Conservation (phyloP, 2,888 invertebrate species). For the Stenichneumon culpator region DNA sequence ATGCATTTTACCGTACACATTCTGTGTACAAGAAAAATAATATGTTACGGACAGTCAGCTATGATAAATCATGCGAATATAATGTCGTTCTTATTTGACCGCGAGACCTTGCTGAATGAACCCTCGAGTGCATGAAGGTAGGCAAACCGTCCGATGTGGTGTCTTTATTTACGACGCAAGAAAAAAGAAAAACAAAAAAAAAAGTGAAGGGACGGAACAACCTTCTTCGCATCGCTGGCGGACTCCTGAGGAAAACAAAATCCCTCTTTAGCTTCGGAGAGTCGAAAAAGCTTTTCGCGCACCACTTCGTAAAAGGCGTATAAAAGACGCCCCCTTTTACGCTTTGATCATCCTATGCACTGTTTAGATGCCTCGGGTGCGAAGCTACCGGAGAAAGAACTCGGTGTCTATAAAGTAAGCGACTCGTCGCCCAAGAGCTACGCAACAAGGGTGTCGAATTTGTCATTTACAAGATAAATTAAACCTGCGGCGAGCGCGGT, state of each 20-base stretch:
- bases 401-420: not conserved
- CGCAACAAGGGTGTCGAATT: not conserved
- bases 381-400: not conserved
- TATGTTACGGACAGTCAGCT: not conserved
- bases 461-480: not conserved
- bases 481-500: not conserved
- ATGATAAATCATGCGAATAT: not conserved
- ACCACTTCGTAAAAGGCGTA: not conserved
- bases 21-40: not conserved
- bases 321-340: constrained; percentile 13
- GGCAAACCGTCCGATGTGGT: not conserved
- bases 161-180: constrained; percentile 8
- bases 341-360: constrained; percentile 55
- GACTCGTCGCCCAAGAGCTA: not conserved
- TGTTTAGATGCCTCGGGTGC: constrained; percentile 43
- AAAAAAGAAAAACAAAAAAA: not conserved
- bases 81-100: not conserved
- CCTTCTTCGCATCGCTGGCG: constrained; percentile 32
- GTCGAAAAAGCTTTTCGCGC: constrained; percentile 29
- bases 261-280: constrained; percentile 24
- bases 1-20: not conserved
- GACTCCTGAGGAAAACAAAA: constrained; percentile 25
- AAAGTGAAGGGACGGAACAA: constrained; percentile 3
- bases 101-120: not conserved
- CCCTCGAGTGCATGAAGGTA: not conserved